These are phyloP conservation scores for Tetragnatha montana DNA, from an alignment of 2,888 invertebrate genomes.

Conservation along the genomic window DNA sequence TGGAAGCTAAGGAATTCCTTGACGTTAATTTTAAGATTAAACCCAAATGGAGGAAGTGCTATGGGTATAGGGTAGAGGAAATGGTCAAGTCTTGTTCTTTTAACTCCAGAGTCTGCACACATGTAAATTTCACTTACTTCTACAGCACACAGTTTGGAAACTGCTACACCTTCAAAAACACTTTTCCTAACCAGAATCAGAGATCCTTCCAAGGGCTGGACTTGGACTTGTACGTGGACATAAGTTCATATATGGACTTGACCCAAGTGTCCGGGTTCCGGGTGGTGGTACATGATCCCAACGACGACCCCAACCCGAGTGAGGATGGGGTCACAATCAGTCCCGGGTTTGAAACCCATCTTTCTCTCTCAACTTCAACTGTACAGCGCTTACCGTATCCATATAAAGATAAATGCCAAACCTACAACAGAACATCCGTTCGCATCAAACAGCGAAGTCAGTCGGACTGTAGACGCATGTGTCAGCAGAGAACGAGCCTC, in stretches of 20 bases:
- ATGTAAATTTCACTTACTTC: neutral
- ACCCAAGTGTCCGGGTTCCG: slow-evolving; percentile 68
- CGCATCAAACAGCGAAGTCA: neutral
- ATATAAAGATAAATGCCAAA: slow-evolving; percentile 69
- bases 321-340: slow-evolving; percentile 39
- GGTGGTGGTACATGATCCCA: slow-evolving; percentile 70
- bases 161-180: slow-evolving; percentile 12
- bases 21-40: neutral
- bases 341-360: slow-evolving; percentile 30
- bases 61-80: neutral
- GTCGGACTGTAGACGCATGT: neutral
- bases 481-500: slow-evolving; percentile 13
- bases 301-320: slow-evolving; percentile 55
- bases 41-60: neutral
- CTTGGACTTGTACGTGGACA: slow-evolving; percentile 67
- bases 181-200: neutral
- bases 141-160: slow-evolving; percentile 9
- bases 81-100: neutral
- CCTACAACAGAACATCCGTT: slow-evolving; percentile 9
- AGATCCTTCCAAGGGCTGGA: slow-evolving; percentile 47
- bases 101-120: neutral
- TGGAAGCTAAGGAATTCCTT: neutral
- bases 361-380: slow-evolving; percentile 9
- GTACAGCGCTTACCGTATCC: slow-evolving; percentile 66
- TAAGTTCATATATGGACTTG: slow-evolving; percentile 63